These are phyloP conservation scores for Clunio marinus DNA, from an alignment of 2,888 invertebrate species.

Conservation along the genomic window DNA sequence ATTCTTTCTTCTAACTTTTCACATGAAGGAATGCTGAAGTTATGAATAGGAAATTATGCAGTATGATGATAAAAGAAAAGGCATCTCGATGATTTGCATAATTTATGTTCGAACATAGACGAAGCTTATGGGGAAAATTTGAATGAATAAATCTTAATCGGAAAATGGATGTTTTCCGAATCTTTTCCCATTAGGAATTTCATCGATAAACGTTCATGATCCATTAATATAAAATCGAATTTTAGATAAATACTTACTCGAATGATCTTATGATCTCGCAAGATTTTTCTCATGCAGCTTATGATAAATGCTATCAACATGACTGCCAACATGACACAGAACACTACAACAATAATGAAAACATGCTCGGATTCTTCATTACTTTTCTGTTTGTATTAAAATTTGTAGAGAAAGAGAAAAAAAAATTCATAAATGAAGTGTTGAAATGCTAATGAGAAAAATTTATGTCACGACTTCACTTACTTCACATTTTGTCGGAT, in stretches of 20 bases:
- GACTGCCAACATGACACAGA: conserved; percentile 78
- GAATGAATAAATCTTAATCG: background rate
- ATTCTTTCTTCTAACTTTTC: too few species aligned
- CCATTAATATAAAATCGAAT: too few species aligned
- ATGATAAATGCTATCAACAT: conserved; percentile 86
- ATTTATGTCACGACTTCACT: conserved; percentile 43
- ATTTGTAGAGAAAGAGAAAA: conserved; percentile 21
- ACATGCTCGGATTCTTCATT: conserved; percentile 64
- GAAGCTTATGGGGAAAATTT: background rate
- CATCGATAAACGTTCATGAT: too few species aligned
- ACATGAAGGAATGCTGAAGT: too few species aligned
- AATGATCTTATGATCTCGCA: conserved; percentile 81
- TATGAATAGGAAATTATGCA: background rate
- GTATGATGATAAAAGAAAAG: background rate
- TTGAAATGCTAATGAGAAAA: background rate
- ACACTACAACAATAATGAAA: conserved; percentile 80
- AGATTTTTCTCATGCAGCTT: conserved; percentile 80
- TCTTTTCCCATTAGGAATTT: background rate
- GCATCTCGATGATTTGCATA: conserved; percentile 2
- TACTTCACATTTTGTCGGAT: conserved; percentile 54
- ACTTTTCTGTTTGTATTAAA: conserved; percentile 42
- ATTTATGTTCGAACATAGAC: too few species aligned
- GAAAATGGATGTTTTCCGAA: background rate
- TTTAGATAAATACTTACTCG: conserved; percentile 65
- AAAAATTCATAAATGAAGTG: conserved; percentile 19